phyloP scores from a whole-genome alignment of 2,113 vertebrate species.

The Lepus europaeus region DNA sequence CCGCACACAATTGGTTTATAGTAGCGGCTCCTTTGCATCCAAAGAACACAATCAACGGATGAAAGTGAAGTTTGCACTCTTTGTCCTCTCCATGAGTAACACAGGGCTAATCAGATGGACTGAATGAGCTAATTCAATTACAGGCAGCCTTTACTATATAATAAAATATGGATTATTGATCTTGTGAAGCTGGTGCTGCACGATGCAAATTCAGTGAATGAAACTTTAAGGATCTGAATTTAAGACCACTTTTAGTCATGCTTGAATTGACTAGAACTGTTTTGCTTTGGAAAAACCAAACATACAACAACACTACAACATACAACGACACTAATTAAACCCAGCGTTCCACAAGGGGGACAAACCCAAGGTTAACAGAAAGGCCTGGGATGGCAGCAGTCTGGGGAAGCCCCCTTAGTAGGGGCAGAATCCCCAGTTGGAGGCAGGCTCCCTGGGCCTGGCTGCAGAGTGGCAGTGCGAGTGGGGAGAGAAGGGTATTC shows the following conservation, averaged over 20 bases:
- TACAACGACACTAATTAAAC: conserved; percentile 38
- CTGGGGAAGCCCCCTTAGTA: too few relatives aligned
- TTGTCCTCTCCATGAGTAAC: conserved; percentile 52
- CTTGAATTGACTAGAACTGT: conserved; percentile 1
- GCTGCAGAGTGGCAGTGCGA: not conserved
- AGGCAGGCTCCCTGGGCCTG: not conserved
- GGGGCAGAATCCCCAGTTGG: not conserved
- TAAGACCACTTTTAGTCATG: not conserved
- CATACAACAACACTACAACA: conserved; percentile 32
- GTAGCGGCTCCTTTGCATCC: not conserved
- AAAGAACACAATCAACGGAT: not conserved
- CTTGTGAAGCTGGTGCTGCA: conserved; percentile 19
- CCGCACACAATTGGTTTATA: not conserved
- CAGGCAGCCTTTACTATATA: conserved; percentile 61
- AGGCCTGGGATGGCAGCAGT: not conserved
- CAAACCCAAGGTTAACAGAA: not conserved
- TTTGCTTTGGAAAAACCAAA: conserved; percentile 7
- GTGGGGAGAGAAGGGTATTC: not conserved
- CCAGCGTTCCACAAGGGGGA: conserved; percentile 8
- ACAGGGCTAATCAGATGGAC: conserved; percentile 52
- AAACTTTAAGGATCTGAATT: not conserved
- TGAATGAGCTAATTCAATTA: conserved; percentile 73
- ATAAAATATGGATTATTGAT: conserved; percentile 76
- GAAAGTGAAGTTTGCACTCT: not conserved
- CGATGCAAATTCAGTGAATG: conserved; percentile 39